Evolutionary conservation across 23 tunicate genomes (phyloP).

Genomic region (Diplosoma virens): DNA sequence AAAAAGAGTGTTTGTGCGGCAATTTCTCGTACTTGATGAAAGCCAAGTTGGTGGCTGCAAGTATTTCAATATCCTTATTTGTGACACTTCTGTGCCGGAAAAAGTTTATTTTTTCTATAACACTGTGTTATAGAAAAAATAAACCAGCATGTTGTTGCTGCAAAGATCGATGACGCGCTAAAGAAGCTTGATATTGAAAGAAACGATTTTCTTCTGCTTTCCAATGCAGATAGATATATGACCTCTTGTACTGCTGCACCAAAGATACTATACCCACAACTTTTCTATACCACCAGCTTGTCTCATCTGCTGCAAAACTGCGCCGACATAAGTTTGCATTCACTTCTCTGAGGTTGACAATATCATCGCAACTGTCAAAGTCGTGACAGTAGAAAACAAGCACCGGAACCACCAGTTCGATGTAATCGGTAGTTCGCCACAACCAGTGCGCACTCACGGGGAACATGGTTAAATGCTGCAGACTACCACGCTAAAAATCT

Average conservation of each 20-base stretch:
- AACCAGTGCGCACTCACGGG: conserved; percentile 4
- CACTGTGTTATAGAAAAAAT: neutral
- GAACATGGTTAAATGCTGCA: conserved; percentile 22
- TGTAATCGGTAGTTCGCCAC: conserved; percentile 13
- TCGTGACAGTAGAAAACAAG: conserved; percentile 53
- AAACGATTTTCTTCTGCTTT: conserved; percentile 3
- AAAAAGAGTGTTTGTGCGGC: conserved; percentile 22
- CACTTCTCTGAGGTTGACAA: conserved; percentile 17
- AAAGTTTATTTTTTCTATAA: neutral
- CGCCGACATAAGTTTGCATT: neutral
- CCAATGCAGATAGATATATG: conserved; percentile 5
- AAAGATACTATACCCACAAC: conserved; percentile 40
- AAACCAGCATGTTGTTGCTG: neutral
- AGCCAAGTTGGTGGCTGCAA: conserved; percentile 39
- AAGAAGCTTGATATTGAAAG: conserved; percentile 27
- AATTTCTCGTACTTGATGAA: conserved; percentile 43
- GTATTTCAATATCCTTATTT: neutral
- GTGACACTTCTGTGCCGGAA: conserved; percentile 5
- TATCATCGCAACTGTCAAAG: conserved; percentile 53
- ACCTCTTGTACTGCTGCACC: conserved; percentile 38
- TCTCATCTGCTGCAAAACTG: neutral
- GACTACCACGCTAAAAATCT: conserved; percentile 23
- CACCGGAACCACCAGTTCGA: conserved; percentile 12
- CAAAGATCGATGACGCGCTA: conserved; percentile 5
- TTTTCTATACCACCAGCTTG: neutral